Percentiles rank a stretch among this genome's conserved stretches.
These are phyloP conservation scores for Hyalella azteca DNA, from an alignment of 2,888 invertebrate species.

Conservation along the genomic window DNA sequence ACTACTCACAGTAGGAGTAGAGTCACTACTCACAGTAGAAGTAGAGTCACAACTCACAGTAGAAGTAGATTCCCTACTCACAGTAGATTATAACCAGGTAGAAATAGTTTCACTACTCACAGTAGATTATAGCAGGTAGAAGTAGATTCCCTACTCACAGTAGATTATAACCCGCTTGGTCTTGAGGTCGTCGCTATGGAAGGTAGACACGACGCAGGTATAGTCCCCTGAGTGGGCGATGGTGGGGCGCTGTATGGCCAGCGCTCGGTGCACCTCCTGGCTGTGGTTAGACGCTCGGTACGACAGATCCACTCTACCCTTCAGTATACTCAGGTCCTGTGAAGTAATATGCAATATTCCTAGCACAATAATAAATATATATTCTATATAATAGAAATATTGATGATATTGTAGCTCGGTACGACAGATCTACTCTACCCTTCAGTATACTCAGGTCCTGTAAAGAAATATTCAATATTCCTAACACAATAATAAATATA, in stretches of 20 bases:
- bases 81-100: slow-evolving; percentile 72
- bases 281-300: slow-evolving; percentile 69
- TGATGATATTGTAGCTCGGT: no score
- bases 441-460: slow-evolving; percentile 64
- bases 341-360: not conserved
- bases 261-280: slow-evolving; percentile 72
- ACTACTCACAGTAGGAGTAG: no score
- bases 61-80: no score
- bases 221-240: slow-evolving; percentile 76
- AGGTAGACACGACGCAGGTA: slow-evolving; percentile 75
- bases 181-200: slow-evolving; percentile 72
- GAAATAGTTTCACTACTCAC: no score
- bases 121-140: no score
- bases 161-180: slow-evolving; percentile 73
- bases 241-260: slow-evolving; percentile 73
- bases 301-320: slow-evolving; percentile 70
- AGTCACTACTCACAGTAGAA: no score
- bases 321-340: slow-evolving; percentile 64
- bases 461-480: no score
- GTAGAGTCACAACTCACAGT: no score
- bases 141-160: slow-evolving; percentile 69
- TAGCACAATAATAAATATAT: not conserved
- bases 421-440: slow-evolving; percentile 71
- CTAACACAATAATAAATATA: no score
- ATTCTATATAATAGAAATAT: no score